These are phyloP conservation scores for Amia ocellicauda DNA, from an alignment of 2,113 vertebrate species.

Conservation along the genomic window DNA sequence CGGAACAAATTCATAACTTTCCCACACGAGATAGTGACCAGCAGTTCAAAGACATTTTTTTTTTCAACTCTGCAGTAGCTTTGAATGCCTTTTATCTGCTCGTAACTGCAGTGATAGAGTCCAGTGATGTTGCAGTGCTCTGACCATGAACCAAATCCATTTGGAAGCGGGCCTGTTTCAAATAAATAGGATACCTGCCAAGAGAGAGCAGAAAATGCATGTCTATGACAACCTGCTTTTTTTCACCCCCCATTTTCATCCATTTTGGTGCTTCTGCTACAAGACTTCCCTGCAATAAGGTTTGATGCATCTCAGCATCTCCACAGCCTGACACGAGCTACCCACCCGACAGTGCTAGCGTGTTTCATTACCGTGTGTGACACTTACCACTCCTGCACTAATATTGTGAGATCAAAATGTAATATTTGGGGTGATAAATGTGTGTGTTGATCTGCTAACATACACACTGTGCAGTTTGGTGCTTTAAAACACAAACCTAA, in stretches of 20 bases:
- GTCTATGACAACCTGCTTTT: conserved; percentile 51
- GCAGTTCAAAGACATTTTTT: conserved; percentile 53
- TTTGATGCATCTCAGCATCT: conserved; percentile 47
- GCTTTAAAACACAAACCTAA: neutral
- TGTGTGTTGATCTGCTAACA: neutral
- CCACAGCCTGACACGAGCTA: conserved; percentile 48
- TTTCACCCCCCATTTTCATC: conserved; percentile 42
- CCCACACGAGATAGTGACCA: conserved; percentile 44
- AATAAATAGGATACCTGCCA: conserved; percentile 44
- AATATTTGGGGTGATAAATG: neutral
- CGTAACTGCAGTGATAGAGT: conserved; percentile 49
- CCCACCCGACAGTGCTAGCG: conserved; percentile 36
- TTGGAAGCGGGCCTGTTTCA: conserved; percentile 45
- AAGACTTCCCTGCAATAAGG: conserved; percentile 18
- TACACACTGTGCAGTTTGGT: neutral
- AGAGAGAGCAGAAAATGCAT: conserved; percentile 54
- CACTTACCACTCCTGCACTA: conserved; percentile 9
- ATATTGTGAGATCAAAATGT: neutral
- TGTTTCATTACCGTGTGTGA: conserved; percentile 2
- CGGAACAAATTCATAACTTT: conserved; percentile 43
- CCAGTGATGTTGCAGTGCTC: conserved; percentile 41
- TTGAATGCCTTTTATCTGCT: conserved; percentile 54
- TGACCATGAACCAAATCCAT: conserved; percentile 52
- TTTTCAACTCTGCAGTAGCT: conserved; percentile 42
- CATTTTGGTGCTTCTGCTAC: conserved; percentile 10